Evolutionary conservation across 1,140 invertebrate genomes (phyloP).

Genomic region (Sminthurides bifidus): DNA sequence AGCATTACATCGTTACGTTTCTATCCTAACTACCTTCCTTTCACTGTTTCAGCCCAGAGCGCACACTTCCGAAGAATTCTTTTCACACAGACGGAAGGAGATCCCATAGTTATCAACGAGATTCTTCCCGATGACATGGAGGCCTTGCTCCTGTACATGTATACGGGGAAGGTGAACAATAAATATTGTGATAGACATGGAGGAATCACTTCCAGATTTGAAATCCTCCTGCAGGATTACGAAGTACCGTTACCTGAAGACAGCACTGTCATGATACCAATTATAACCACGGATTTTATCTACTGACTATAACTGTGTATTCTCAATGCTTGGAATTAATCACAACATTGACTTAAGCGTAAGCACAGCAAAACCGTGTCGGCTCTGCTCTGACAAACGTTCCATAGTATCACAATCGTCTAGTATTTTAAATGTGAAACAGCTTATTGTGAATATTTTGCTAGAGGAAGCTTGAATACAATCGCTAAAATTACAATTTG

Average conservation of each 20-base stretch:
- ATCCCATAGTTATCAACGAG: neutral
- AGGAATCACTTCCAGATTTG: neutral
- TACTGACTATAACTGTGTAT: too few species aligned
- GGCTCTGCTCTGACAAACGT: too few species aligned
- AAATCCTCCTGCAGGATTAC: neutral
- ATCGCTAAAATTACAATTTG: too few species aligned
- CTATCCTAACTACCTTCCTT: neutral
- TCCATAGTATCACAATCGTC: too few species aligned
- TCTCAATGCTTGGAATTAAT: too few species aligned
- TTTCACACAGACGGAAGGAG: neutral
- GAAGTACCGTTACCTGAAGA: neutral
- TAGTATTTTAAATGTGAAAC: too few species aligned
- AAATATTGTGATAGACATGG: neutral
- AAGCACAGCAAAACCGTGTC: too few species aligned
- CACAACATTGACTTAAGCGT: too few species aligned
- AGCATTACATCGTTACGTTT: neutral
- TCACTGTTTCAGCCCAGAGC: constrained; percentile 4
- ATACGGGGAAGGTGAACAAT: neutral
- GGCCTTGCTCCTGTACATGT: neutral
- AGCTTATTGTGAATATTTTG: too few species aligned
- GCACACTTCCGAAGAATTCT: neutral
- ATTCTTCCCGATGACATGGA: neutral
- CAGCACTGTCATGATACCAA: neutral
- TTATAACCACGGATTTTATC: too few species aligned
- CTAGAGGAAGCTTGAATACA: too few species aligned